A percentile compares a stretch with the other conserved stretches of the same genome.
Evolutionary conservation across 2,888 invertebrate species (phyloP).

Genomic region (Nomada lathburiana): DNA sequence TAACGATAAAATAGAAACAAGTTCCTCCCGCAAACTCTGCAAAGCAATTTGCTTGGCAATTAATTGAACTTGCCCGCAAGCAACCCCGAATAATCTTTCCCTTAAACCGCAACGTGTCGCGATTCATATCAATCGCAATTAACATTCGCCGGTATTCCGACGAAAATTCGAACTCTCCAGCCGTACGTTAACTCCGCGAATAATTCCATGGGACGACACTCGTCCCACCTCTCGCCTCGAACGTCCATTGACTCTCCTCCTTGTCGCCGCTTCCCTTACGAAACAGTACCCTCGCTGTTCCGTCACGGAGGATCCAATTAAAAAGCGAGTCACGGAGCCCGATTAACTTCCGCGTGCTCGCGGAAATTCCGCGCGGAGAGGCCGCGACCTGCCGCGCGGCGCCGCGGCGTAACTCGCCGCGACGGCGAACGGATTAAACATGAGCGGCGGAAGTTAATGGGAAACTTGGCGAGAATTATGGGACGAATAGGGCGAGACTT

Average conservation of each 20-base stretch:
- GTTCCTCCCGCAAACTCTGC: no score
- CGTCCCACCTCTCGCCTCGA: no score
- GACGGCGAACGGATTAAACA: slow-evolving; percentile 51
- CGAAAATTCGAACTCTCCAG: no score
- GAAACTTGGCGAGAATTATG: slow-evolving; percentile 46
- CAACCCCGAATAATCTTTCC: no score
- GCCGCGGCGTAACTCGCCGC: slow-evolving; percentile 24
- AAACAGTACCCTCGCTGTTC: neutral
- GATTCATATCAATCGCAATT: no score
- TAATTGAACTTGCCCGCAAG: no score
- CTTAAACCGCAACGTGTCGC: no score
- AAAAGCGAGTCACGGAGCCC: neutral
- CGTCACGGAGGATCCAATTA: slow-evolving; percentile 24
- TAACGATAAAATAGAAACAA: no score
- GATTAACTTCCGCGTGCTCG: slow-evolving; percentile 3
- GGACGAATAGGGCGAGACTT: slow-evolving; percentile 18
- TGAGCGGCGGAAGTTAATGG: slow-evolving; percentile 41
- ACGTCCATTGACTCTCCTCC: neutral
- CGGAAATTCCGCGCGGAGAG: slow-evolving; percentile 7
- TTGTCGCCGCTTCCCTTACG: neutral
- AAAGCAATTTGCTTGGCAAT: no score
- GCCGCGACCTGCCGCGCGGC: neutral
- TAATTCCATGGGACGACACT: no score
- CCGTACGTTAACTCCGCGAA: no score
- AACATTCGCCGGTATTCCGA: no score